Evolutionary conservation across 2,113 vertebrate genomes (phyloP), one percentile per base, ranked within the genome.

Genomic region (Rhinolophus ferrumequinum): DNA sequence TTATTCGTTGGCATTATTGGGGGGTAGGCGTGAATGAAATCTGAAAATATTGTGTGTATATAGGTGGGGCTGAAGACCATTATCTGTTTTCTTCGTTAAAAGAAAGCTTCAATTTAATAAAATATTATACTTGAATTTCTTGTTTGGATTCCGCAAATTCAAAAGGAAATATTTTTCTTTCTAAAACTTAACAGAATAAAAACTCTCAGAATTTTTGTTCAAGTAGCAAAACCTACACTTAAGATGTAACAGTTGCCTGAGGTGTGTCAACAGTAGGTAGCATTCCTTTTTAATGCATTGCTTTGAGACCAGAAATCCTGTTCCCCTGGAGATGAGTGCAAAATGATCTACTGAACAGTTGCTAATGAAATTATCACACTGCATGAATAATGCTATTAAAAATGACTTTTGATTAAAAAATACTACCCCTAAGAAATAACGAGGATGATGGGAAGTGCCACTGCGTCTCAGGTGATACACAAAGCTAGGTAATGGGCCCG

Each of bases 211-310:
- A 67, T 72, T 95, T 96, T 86, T 90, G 28, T 72, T 88, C 85
- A 84, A 73, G 85, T 91, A 80, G 83, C 56, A 90, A 62, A 90
- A 85, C 28, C 38, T 90, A 38, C n/a, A 82, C 33, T 95, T 87
- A 70, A 0, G 15, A 47, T 38, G 64, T 87, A 72, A 24, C 64
- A 88, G 6, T 88, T 73, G 56, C 64, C 41, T 72, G 80, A 87
- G 30, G 41, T 94, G 8, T 92, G 64, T 93, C 88, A 81, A 35
- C 30, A 72, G 41, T 97, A 98, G 98, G 97, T 97, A 96, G 26
- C 86, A 79, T 97, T 97, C 90, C 69, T 97, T 98, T 97, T 98
- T 86, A 90, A 88, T 97, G 62, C 62, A 81, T 92, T 96, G 76
- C 96, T 88, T 0, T 91, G 70, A 95, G 80, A 75, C 62, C 54